Base-by-base conservation (phyloP, 35 echinoderm and acorn worm species). In the Apostichopus parvimensis region DNA sequence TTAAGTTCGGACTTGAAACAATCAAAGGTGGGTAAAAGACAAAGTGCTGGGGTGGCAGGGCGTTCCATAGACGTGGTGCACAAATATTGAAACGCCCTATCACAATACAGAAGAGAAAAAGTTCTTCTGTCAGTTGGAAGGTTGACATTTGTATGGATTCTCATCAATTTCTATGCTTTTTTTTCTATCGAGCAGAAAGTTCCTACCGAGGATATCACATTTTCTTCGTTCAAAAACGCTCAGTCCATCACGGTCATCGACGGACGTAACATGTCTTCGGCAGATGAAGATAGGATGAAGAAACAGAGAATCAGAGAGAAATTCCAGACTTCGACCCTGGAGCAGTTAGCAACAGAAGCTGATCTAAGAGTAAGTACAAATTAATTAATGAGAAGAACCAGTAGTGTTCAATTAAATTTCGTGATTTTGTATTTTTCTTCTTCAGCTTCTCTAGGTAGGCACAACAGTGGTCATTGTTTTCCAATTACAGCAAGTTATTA, bases 241-340 rank as follows among this genome's bases (percentile, higher is more conserved):
- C 75, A 95, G 21, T 85, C 87, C 4, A 60, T 89, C 12, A 94
- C 87, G 13, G 86, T 86, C 9, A 77, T 94, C 15, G 85, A 95
- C 12, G 92, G 92, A 25, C 57, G 85, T 4, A 57, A 25, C 17
- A 56, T 66, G 77, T 53, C 80, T 12, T 54, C 83, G 4, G 73
- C 66, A 0, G 97, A 99, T 54, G 88, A 94, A 22, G 95, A 96
- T n/a, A 86, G 95, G 7, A 80, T 94, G 66, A 94, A 86, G 87
- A 66, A 93, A 58, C 90, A 93, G 23, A 95, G 92, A 13, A 82
- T 99, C 3, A 62, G 95, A 6, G 82, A 93, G 20, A 96, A 77
- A 62, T 99, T 96, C 64, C 93, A 94, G 88, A 96, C 92, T 13
- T 94, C 91, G 13, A 96, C 97, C 20, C 87, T 99, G 71, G 97